Evolutionary conservation across 2,797 vertebrate species (phyloP), one percentile per base, ranked within the genome.

Genomic region (Erpetoichthys calabaricus): DNA sequence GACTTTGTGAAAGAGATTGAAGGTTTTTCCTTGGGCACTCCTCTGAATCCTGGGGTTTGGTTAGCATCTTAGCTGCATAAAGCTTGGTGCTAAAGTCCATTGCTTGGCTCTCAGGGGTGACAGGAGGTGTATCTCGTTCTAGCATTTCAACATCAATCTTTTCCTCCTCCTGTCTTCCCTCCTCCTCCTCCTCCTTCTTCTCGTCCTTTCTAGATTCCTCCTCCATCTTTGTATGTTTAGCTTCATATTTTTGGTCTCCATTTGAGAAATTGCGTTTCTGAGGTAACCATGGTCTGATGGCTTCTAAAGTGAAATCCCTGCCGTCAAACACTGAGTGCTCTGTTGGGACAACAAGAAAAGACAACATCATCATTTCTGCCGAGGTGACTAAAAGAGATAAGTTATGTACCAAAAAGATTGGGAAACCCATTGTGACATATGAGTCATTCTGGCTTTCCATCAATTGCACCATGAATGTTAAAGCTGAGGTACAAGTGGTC

Each of bases 101-200:
- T 5, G 79, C 70, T 56, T 82, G 80, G 52, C 79, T 74, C 0
- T 83, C 78, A 0, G 86, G 80, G 0, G 83, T 85, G 68, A 78
- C 78, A 0, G 82, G 83, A 0, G 82, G 83, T 0, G 78, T 81
- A 73, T 82, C 79, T 62, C 80, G 70, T 56, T 79, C 82, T 45
- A 81, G 58, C 51, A 75, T 68, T 65, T 86, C 80, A 8, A 81
- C 78, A 0, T 83, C 78, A 0, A 80, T 74, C n/a, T 73, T 83
- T 63, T 80, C 76, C 7, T 78, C 83, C 8, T 3, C 50, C 6
- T 71, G 70, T 44, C 55, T 59, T 57, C 1, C 69, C 3, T 73
- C 68, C 6, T 75, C 78, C 58, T 59, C 60, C 54, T 67, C 64
- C 4, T 47, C 64, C 42, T 66, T 66, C 9, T 51, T 64, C 47